These are phyloP conservation scores for Cardiocondyla obscurior DNA, from an alignment of 1,140 invertebrate genomes.

Conservation along the genomic window DNA sequence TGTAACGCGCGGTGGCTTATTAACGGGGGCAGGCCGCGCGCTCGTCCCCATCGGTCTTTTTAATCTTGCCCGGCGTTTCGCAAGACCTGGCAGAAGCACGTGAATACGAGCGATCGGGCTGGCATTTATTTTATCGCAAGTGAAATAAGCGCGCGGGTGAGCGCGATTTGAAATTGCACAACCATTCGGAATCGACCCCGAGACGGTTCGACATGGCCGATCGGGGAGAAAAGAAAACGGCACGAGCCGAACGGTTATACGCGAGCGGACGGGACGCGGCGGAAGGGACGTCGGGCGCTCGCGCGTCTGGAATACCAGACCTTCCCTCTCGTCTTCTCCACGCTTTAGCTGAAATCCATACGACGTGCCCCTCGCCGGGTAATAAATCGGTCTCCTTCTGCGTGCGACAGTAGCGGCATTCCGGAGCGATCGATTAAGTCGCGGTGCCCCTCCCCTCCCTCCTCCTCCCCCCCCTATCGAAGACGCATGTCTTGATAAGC, in stretches of 20 bases:
- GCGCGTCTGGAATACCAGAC: constrained; percentile 31
- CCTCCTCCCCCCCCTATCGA: no score
- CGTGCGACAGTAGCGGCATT: constrained; percentile 67
- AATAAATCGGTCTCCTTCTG: constrained; percentile 66
- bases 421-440: constrained; percentile 71
- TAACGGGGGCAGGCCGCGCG: not conserved
- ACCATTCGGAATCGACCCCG: not conserved
- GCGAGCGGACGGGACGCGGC: constrained; percentile 17
- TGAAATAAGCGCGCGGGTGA: not conserved
- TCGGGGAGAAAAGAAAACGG: not conserved
- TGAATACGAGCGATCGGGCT: no score
- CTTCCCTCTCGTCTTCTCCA: not conserved
- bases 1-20: not conserved
- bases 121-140: not conserved
- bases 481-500: constrained; percentile 46
- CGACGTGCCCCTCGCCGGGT: not conserved
- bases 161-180: not conserved
- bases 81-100: not conserved
- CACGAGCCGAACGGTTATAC: constrained; percentile 31
- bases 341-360: constrained; percentile 47
- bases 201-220: not conserved
- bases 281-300: constrained; percentile 39
- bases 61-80: not conserved
- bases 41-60: not conserved
- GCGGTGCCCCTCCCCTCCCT: no score